A percentile compares a stretch with the other conserved stretches of the same genome.
Evolutionary conservation across 1,140 invertebrate genomes (phyloP).

Genomic region (Gryllus bimaculatus): DNA sequence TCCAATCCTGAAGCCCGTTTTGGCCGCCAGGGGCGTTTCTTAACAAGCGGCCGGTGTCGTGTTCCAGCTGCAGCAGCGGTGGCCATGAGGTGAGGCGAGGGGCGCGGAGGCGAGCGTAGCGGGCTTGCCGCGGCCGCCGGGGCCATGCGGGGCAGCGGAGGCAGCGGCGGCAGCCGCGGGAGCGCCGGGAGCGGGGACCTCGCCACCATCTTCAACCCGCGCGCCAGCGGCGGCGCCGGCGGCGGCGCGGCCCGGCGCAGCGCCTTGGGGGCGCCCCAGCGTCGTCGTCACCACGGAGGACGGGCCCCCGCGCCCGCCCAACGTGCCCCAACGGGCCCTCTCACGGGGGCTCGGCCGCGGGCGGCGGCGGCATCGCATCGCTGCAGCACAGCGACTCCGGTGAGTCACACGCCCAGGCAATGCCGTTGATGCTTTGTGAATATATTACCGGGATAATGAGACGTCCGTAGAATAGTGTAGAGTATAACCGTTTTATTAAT

Average conservation of each 20-base stretch:
- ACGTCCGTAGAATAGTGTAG: too few species aligned
- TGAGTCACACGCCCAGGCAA: neutral
- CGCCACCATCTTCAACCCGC: slow-evolving; percentile 2
- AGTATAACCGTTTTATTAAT: too few species aligned
- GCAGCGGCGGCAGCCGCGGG: neutral
- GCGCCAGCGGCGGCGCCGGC: too few species aligned
- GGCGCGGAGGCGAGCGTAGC: too few species aligned
- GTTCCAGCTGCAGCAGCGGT: neutral
- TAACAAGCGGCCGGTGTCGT: too few species aligned
- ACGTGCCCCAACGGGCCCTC: neutral
- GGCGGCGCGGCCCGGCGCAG: too few species aligned
- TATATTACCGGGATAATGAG: too few species aligned
- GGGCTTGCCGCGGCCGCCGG: too few species aligned
- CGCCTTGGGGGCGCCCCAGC: neutral
- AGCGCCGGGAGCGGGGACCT: neutral
- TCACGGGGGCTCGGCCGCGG: neutral
- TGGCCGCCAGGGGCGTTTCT: neutral
- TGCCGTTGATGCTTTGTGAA: too few species aligned
- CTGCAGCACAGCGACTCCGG: neutral
- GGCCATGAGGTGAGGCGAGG: neutral
- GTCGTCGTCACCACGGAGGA: neutral
- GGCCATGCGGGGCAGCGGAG: neutral
- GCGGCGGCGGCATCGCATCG: neutral
- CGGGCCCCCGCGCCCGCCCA: neutral
- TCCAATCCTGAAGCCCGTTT: too few species aligned